A percentile compares a stretch with the other conserved stretches of the same genome.
Evolutionary conservation across 2,888 invertebrate species (phyloP).

Genomic region (Isoperla grammatica): DNA sequence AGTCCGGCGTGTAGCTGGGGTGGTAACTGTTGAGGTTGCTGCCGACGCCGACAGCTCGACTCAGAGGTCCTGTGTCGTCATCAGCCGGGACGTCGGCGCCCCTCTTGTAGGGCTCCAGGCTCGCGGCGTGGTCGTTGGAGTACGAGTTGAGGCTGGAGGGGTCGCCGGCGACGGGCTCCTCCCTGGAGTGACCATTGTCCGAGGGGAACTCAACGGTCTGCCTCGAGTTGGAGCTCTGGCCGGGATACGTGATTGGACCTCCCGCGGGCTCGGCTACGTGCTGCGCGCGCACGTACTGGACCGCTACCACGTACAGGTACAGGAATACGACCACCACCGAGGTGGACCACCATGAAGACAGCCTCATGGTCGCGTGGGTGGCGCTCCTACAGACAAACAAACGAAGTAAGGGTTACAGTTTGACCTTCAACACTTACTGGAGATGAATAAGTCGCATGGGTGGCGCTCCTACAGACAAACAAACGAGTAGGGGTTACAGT

Average conservation of each 20-base stretch:
- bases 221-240: not conserved
- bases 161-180: slow-evolving; percentile 4
- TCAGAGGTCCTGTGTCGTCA: not conserved
- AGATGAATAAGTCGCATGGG: not conserved
- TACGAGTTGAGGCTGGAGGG: slow-evolving; percentile 1
- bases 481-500: no score
- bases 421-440: no score
- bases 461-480: no score
- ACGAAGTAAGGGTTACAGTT: not conserved
- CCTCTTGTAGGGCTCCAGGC: slow-evolving; percentile 6
- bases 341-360: slow-evolving; percentile 25
- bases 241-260: slow-evolving; percentile 4
- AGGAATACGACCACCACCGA: slow-evolving; percentile 23
- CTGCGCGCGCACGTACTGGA: slow-evolving; percentile 23
- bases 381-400: not conserved
- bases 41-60: slow-evolving; percentile 18
- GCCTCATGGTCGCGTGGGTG: slow-evolving; percentile 22
- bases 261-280: not conserved
- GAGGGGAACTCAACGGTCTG: not conserved
- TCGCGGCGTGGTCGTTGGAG: slow-evolving; percentile 1
- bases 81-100: not conserved
- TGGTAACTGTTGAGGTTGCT: slow-evolving; percentile 17
- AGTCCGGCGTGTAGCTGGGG: slow-evolving; percentile 23
- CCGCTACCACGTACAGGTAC: slow-evolving; percentile 24
- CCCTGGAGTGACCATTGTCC: not conserved